These are phyloP conservation scores for Euwallacea similis DNA, from an alignment of 1,140 invertebrate species.

Conservation along the genomic window DNA sequence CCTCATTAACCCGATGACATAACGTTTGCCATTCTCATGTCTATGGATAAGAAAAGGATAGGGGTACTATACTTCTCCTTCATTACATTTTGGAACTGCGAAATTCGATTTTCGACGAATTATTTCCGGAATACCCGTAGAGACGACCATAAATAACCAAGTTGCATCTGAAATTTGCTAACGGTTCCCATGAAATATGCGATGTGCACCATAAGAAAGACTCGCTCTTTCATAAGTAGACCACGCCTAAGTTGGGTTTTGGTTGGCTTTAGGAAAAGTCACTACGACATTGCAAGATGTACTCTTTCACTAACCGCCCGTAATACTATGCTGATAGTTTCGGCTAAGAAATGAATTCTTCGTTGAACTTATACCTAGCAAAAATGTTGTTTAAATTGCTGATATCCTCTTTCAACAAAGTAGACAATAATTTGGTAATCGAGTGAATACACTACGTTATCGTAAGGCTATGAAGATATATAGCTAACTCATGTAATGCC, in stretches of 20 bases:
- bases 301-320: neutral
- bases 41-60: no score
- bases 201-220: constrained; percentile 5
- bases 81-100: neutral
- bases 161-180: constrained; percentile 5
- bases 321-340: neutral
- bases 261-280: constrained; percentile 6
- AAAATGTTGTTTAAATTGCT: neutral
- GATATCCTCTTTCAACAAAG: neutral
- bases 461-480: neutral
- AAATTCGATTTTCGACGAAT: neutral
- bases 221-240: constrained; percentile 2
- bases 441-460: neutral
- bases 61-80: no score
- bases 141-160: neutral
- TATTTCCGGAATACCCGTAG: constrained; percentile 4
- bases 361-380: neutral
- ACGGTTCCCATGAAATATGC: constrained; percentile 6
- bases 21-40: no score
- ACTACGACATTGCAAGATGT: neutral
- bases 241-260: constrained; percentile 6
- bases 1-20: no score
- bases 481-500: neutral
- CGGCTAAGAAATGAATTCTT: neutral
- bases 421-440: neutral